A percentile compares a stretch with the other conserved stretches of the same genome.
Evolutionary conservation across 2,113 vertebrate genomes (phyloP).

Genomic region (Orthonyx spaldingii): DNA sequence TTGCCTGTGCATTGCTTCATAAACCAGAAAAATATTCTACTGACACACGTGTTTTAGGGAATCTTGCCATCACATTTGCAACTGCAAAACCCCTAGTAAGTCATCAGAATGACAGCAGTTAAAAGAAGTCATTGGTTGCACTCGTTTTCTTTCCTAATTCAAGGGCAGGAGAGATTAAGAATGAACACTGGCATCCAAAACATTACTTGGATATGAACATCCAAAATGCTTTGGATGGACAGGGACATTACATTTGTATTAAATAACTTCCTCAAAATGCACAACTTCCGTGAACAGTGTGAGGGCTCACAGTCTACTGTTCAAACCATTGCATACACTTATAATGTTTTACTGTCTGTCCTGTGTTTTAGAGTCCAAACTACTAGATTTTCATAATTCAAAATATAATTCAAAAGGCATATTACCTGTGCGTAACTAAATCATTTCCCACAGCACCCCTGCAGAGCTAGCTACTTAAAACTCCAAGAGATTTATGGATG

Average conservation of each 20-base stretch:
- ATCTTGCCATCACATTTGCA: background rate
- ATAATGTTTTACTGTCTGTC: background rate
- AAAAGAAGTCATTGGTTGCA: background rate
- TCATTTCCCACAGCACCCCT: background rate
- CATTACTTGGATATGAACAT: background rate
- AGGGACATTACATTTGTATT: background rate
- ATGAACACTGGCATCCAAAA: background rate
- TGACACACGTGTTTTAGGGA: background rate
- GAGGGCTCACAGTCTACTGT: background rate
- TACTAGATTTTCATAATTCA: background rate
- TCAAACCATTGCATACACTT: background rate
- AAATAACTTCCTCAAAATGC: background rate
- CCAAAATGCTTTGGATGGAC: background rate
- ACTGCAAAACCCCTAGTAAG: background rate
- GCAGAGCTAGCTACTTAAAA: background rate
- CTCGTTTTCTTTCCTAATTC: background rate
- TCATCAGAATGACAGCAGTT: background rate
- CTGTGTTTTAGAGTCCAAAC: background rate
- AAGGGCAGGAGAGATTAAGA: background rate
- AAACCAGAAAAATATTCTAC: background rate
- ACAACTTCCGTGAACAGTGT: background rate
- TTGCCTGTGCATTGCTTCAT: background rate
- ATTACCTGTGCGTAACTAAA: background rate
- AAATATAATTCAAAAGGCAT: background rate
- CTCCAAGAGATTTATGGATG: background rate